Base-by-base conservation (phyloP, 2,797 vertebrate species). In the Manis javanica region DNA sequence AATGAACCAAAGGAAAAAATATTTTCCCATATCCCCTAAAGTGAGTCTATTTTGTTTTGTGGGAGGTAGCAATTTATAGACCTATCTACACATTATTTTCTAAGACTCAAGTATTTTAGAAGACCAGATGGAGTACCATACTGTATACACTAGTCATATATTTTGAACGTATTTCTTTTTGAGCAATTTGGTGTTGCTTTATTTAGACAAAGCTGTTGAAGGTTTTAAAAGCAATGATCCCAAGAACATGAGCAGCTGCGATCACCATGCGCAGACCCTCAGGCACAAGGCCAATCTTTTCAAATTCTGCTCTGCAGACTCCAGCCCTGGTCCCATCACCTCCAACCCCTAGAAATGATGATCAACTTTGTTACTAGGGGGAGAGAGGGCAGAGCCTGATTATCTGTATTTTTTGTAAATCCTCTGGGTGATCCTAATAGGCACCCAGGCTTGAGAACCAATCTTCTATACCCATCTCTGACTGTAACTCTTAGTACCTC, bases 31-130 rank as follows among this genome's bases (percentile, higher is more conserved):
- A 81, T 75, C 55, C 83, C 21, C 79, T 91, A 69, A 91, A 97
- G 91, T 3, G 2, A 93, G 61, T 95, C 96, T 90, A 29, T 93
- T 97, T 97, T 89, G 91, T 94, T 97, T 97, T 95, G 93, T 96
- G 63, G 96, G 97, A 97, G 94, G 91, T 71, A 92, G 95, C 93
- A 90, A 97, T 97, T 97, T 98, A 96, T 97, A 97, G 95, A 86
- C 81, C 87, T 90, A 88, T 82, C 93, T 97, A 96, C 94, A 97
- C 95, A 95, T 97, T 96, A 93, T 94, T 97, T 97, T 97, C 95
- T 92, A 96, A 94, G 96, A 92, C 81, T 89, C 93, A 96, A 95
- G 94, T 94, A 93, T 95, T 96, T 97, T 87, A 63, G 84, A 97
- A 95, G 95, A 97, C 57, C 96, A 95, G 95, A 96, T 95, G 77